A percentile compares a stretch with the other conserved stretches of the same genome.
phyloP scores from a whole-genome alignment of 2,113 vertebrate species.

The Tupaia tana region DNA sequence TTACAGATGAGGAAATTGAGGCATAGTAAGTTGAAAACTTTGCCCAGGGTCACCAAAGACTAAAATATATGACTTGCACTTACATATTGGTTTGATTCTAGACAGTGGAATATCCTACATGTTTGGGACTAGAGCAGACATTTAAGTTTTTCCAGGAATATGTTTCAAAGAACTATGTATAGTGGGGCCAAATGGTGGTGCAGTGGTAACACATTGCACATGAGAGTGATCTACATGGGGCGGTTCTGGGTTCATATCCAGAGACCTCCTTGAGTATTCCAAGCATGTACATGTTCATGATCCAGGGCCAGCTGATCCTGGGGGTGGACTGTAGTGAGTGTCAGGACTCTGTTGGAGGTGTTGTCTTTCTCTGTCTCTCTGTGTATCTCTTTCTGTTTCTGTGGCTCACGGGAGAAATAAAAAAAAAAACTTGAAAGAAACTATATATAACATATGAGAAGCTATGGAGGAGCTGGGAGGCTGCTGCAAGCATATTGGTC shows the following conservation, averaged over 20 bases:
- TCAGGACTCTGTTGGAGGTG: too few relatives aligned
- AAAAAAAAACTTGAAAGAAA: too few relatives aligned
- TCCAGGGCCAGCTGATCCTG: too few relatives aligned
- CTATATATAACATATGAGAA: constrained; percentile 13
- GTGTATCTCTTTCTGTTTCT: too few relatives aligned
- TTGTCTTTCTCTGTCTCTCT: too few relatives aligned
- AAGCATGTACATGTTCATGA: too few relatives aligned
- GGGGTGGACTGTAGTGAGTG: too few relatives aligned
- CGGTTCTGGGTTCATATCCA: too few relatives aligned
- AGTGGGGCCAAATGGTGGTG: background rate
- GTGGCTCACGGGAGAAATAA: too few relatives aligned
- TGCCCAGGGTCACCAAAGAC: background rate
- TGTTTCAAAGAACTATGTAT: background rate
- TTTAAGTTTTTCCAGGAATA: background rate
- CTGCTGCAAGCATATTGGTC: background rate
- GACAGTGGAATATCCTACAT: constrained; percentile 18
- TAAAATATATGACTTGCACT: constrained; percentile 1
- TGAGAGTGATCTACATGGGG: too few relatives aligned
- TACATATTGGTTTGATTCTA: background rate
- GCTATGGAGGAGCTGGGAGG: background rate
- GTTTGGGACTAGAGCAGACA: background rate
- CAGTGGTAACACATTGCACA: too few relatives aligned
- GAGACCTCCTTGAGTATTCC: too few relatives aligned
- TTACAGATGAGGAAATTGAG: constrained; percentile 16
- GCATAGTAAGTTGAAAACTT: background rate